Evolutionary conservation across 2,888 invertebrate genomes (phyloP).

Genomic region (Heliconius ethilla): DNA sequence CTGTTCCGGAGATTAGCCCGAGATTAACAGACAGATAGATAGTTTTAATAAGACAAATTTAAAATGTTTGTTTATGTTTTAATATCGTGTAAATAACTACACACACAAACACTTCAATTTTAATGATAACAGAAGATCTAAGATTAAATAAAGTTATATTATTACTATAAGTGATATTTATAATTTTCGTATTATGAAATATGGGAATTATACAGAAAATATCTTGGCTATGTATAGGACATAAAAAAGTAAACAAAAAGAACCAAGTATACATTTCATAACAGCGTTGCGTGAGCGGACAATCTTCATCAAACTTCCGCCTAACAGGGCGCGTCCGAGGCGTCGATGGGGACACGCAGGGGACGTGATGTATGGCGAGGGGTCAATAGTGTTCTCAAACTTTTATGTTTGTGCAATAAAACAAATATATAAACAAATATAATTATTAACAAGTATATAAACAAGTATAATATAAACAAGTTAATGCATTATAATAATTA

Average conservation of each 20-base stretch:
- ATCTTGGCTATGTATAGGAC: not conserved
- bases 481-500: too few species aligned
- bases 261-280: constrained; percentile 33
- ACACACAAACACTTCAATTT: too few species aligned
- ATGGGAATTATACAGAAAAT: not conserved
- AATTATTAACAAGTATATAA: not conserved
- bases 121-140: too few species aligned
- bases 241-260: constrained; percentile 8
- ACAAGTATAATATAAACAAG: too few species aligned
- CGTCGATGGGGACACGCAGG: constrained; percentile 41
- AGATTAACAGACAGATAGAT: too few species aligned
- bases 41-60: too few species aligned
- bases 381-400: constrained; percentile 37
- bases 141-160: too few species aligned
- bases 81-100: too few species aligned
- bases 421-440: not conserved
- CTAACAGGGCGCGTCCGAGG: constrained; percentile 43
- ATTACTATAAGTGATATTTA: too few species aligned
- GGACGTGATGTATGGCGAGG: constrained; percentile 65
- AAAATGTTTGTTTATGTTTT: too few species aligned
- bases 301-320: constrained; percentile 45
- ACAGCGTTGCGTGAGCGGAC: constrained; percentile 39
- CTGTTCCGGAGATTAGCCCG: too few species aligned
- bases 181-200: too few species aligned
- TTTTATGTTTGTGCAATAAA: not conserved